phyloP scores from a whole-genome alignment of 2,113 vertebrate genomes.

The Pimephales promelas region DNA sequence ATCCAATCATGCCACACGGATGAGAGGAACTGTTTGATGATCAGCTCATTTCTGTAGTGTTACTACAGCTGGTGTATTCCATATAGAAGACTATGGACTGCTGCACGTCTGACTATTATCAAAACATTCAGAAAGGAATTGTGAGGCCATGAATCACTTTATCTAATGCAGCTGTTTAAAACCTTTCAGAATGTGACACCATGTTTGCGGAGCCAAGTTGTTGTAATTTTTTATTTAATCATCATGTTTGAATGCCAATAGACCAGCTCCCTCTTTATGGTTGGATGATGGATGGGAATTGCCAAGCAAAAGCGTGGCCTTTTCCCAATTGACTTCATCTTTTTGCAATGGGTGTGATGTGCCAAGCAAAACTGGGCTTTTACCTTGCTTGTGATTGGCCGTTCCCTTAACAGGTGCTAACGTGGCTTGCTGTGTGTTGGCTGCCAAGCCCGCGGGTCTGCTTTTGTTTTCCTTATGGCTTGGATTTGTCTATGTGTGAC shows the following conservation, averaged over 20 bases:
- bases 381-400: constrained; percentile 25
- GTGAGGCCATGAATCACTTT: constrained; percentile 24
- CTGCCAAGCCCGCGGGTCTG: neutral
- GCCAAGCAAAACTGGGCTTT: constrained; percentile 21
- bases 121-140: constrained; percentile 42
- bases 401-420: constrained; percentile 1
- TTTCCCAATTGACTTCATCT: constrained; percentile 30
- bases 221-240: constrained; percentile 43
- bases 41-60: constrained; percentile 33
- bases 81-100: constrained; percentile 30
- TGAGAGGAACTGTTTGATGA: constrained; percentile 30
- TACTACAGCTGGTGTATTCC: constrained; percentile 32
- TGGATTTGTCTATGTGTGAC: constrained; percentile 34
- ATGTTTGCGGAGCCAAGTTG: constrained; percentile 18
- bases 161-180: constrained; percentile 38
- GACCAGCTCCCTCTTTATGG: constrained; percentile 16
- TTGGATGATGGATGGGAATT: constrained; percentile 53
- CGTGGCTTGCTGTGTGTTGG: neutral
- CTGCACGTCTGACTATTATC: constrained; percentile 44
- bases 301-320: constrained; percentile 37
- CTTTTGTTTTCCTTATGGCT: neutral
- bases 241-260: constrained; percentile 1
- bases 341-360: neutral
- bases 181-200: constrained; percentile 22
- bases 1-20: constrained; percentile 36